Evolutionary conservation across 2,113 vertebrate genomes (phyloP), one percentile per base, ranked within the genome.

Genomic region (Rhipidura dahli): DNA sequence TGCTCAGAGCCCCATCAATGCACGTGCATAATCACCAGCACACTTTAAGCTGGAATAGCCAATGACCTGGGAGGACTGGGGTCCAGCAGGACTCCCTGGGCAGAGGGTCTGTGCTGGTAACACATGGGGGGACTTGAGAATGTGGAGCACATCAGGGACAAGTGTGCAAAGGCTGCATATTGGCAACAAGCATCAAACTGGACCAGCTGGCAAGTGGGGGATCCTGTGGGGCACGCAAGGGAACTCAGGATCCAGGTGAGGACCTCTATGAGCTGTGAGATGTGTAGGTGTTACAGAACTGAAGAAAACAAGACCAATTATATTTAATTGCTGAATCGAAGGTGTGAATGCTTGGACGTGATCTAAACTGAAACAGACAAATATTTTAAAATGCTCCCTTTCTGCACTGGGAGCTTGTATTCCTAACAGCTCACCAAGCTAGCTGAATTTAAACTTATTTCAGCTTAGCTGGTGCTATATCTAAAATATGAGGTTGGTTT

Each of bases 61-160:
- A 14, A 21, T 15, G 31, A 20, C 30, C 33, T 5, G 27, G 31
- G 22, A 7, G 6, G 13, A 13, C 30, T 17, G 22, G 22, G 13
- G 42, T 30, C 19, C 4, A 16, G 11, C 9, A 61, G 33, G 28
- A 23, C 80, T 13, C 28, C 10, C 9, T 2, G 5, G 35, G 31
- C 31, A 44, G 30, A 7, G 30, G 3, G 0, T 40, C n/a, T 7
- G 1, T 49, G 18, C 40, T 42, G 22, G 21, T 54, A 33, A 33
- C 2, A 0, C 7, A 26, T 0, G 0, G 16, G 8, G 11, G 6
- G 1, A 50, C 20, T 39, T 44, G 11, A 35, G 53, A 71, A 54
- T 9, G 18, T 16, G 24, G 39, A 44, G 16, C 11, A 21, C 22
- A 6, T 13, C 13, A 61, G 35, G 61, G 47, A 81, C 3, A 1